These are phyloP conservation scores for Megaustenia siamemsis DNA, from an alignment of 2,888 invertebrate genomes.

Conservation along the genomic window DNA sequence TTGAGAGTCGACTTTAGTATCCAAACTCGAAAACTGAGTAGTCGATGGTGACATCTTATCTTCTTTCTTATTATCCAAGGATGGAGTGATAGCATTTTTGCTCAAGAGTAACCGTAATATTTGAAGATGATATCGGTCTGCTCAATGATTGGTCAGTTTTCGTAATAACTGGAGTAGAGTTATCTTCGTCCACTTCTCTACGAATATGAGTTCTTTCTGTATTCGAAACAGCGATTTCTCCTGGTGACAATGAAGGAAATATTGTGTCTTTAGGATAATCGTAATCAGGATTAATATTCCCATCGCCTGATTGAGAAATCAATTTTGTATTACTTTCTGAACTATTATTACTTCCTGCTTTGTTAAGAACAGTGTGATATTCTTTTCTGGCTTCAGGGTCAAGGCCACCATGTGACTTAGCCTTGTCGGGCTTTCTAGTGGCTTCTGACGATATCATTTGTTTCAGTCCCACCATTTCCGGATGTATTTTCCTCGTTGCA, in stretches of 20 bases:
- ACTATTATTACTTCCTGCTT: neutral
- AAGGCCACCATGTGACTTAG: neutral
- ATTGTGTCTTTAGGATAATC: neutral
- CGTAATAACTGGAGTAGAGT: neutral
- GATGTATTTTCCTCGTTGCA: too few species aligned
- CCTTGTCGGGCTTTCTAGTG: neutral
- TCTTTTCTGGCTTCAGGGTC: neutral
- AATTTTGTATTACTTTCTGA: neutral
- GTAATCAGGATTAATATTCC: neutral
- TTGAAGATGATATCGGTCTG: neutral
- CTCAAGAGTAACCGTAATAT: neutral
- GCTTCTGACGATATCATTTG: too few species aligned
- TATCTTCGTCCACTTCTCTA: neutral
- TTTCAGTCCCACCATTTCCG: too few species aligned
- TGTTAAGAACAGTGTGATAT: neutral
- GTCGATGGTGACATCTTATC: neutral
- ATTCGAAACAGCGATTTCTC: neutral
- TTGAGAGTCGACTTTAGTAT: neutral
- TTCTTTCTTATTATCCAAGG: neutral
- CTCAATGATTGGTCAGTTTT: neutral
- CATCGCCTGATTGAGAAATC: neutral
- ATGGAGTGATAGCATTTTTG: neutral
- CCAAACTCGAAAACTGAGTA: neutral
- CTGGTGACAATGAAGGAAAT: neutral
- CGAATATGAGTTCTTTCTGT: neutral